Evolutionary conservation across 2,797 vertebrate genomes (phyloP).

Genomic region (Tenualosa ilisha): DNA sequence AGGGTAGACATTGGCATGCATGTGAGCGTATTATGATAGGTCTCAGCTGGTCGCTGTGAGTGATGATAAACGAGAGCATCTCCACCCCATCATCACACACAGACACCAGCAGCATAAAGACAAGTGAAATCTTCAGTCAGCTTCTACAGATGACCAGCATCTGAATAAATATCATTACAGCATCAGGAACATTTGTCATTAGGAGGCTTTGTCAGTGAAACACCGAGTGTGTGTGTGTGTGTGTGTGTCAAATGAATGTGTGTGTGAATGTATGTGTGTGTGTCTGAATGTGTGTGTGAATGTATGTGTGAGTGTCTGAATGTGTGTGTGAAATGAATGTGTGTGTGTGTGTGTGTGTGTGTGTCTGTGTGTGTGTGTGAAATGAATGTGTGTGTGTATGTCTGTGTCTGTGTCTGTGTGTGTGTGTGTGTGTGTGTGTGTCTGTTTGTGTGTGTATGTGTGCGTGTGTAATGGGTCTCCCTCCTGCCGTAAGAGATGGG

Average conservation of each 20-base stretch:
- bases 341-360: conserved; percentile 1
- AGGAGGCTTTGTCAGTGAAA: conserved; percentile 20
- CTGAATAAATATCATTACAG: neutral
- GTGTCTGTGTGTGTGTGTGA: conserved; percentile 16
- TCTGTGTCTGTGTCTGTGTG: conserved; percentile 16
- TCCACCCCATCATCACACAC: neutral
- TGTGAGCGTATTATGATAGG: neutral
- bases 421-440: conserved; percentile 20
- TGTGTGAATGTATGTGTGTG: conserved; percentile 20
- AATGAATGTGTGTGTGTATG: neutral
- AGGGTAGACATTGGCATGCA: neutral
- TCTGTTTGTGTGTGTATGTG: conserved; percentile 29
- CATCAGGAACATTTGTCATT: neutral
- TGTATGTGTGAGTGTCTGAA: conserved; percentile 18
- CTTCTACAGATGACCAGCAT: neutral
- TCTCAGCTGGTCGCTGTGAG: neutral
- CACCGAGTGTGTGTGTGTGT: neutral
- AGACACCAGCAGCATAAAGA: neutral
- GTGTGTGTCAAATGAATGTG: conserved; percentile 6
- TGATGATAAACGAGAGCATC: neutral
- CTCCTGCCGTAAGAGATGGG: conserved; percentile 1
- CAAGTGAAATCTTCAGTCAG: neutral
- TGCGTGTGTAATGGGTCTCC: conserved; percentile 11
- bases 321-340: conserved; percentile 23
- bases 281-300: conserved; percentile 14